Evolutionary conservation across 2,888 invertebrate species (phyloP), one percentile per base, ranked within the genome.

Genomic region (Lymantria monacha): DNA sequence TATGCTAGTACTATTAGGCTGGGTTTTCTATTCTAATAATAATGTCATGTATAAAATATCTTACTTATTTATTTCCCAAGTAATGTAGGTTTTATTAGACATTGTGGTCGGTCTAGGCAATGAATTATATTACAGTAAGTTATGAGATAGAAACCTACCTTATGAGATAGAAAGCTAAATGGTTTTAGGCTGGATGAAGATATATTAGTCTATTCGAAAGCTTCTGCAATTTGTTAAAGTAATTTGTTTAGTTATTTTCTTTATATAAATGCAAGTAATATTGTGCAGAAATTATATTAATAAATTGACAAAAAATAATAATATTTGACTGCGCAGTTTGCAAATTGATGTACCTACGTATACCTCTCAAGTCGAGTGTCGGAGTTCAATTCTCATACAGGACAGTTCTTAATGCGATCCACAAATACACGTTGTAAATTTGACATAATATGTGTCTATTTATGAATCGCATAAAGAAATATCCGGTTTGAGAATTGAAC

Each of bases 51-150:
- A 33, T 38, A 38, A 10, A 38, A 38, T 38, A 38, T 38, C 12
- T 3, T n/a, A 38, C 38, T 38, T 11, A 38, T 38, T 12, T 43
- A 43, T 58, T 55, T 53, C 46, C 30, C 47, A 53, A 51, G 31
- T 62, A 62, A 62, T 59, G 61, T 52, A 41, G 31, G 44, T 50
- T 52, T 61, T 52, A 61, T 61, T 51, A 59, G 51, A 59, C 15
- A 48, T 42, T 43, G 48, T 41, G 37, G 44, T 50, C 50, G 48
- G 42, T 58, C 30, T 41, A 44, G 46, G 47, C 44, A 41, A 59
- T 57, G 53, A 54, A 59, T 63, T 57, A 51, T 48, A 37, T 11
- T 11, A 9, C 10, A n/a, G 36, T 11, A 36, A 36, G 36, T 36
- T 36, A 36, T 36, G n/a, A 11, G 36, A 36, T 36, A n/a, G 36